Evolutionary conservation across 2,113 vertebrate genomes (phyloP), one percentile per base, ranked within the genome.

Genomic region (Passer montanus): DNA sequence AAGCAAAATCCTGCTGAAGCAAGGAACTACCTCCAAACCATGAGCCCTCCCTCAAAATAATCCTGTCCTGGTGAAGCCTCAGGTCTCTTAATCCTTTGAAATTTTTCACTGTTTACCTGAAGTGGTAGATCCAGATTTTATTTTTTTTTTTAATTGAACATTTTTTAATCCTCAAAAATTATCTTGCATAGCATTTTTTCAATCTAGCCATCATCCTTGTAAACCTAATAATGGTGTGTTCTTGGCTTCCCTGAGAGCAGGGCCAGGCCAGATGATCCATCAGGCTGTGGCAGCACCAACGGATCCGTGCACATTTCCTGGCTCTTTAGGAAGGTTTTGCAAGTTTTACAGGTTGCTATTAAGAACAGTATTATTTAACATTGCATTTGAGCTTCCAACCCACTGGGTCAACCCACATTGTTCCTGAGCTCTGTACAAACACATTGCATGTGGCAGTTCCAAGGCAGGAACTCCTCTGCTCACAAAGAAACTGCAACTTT

Each of bases 401-500:
- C 2, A 0, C 46, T 66, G 70, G 85, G 47, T 75, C 80, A 87
- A 11, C 31, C 56, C 47, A 1, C 75, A 13, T 58, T 56, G 59
- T 83, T 82, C 43, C 83, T 75, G 59, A 85, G 63, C 56, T 85
- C 59, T 60, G 39, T 33, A 11, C 56, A 47, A 72, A n/a, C n/a
- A 22, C 75, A 75, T 37, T 78, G 41, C 37, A 27, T 31, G 18
- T 84, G 85, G 78, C 93, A 91, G 43, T 41, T 91, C 47, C 67
- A 64, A 92, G 73, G 73, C 72, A 95, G 46, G 21, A 92, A 6
- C 80, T 92, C 49, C 72, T 83, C 69, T 72, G 53, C 74, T 92
- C 52, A 64, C 69, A 84, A 75, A 84, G 79, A 75, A 94, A 56
- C 31, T 37, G 69, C 49, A 95, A 95, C 69, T 93, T 93, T 81